phyloP scores from a whole-genome alignment of 2,888 invertebrate species.

The Drosophila mercatorum region DNA sequence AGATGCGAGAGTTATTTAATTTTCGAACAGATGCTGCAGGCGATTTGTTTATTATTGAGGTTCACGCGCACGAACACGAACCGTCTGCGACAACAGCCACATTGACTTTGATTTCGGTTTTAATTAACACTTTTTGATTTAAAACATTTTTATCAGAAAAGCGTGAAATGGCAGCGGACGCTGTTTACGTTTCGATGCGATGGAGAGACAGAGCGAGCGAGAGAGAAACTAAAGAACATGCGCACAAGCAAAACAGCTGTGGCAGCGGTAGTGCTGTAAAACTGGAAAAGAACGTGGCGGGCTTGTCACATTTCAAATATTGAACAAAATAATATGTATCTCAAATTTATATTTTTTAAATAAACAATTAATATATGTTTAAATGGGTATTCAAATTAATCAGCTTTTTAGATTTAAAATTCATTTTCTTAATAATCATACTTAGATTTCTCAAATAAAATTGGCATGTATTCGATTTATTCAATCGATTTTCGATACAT shows the following conservation, averaged over 20 bases:
- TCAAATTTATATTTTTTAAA: not conserved
- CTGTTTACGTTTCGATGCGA: slow-evolving; percentile 73
- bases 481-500: slow-evolving; percentile 28
- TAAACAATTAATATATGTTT: not conserved
- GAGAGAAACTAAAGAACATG: slow-evolving; percentile 39
- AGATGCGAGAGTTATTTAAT: slow-evolving; percentile 37
- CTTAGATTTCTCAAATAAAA: no score
- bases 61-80: slow-evolving; percentile 67
- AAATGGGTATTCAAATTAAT: not conserved
- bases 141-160: slow-evolving; percentile 78
- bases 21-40: slow-evolving; percentile 40
- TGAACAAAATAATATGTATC: not conserved
- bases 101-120: slow-evolving; percentile 77
- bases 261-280: slow-evolving; percentile 28
- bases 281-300: slow-evolving; percentile 18
- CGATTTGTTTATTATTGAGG: slow-evolving; percentile 35
- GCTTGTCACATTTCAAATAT: slow-evolving; percentile 7
- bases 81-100: slow-evolving; percentile 71
- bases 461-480: slow-evolving; percentile 16
- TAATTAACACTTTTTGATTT: slow-evolving; percentile 79
- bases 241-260: slow-evolving; percentile 51
- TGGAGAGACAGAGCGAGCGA: slow-evolving; percentile 23
- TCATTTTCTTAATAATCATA: no score
- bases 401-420: not conserved
- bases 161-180: slow-evolving; percentile 70